Percentiles rank a stretch among this genome's conserved stretches.
Conservation (phyloP, 2,113 vertebrate species). For the Pogonocichla stellata region DNA sequence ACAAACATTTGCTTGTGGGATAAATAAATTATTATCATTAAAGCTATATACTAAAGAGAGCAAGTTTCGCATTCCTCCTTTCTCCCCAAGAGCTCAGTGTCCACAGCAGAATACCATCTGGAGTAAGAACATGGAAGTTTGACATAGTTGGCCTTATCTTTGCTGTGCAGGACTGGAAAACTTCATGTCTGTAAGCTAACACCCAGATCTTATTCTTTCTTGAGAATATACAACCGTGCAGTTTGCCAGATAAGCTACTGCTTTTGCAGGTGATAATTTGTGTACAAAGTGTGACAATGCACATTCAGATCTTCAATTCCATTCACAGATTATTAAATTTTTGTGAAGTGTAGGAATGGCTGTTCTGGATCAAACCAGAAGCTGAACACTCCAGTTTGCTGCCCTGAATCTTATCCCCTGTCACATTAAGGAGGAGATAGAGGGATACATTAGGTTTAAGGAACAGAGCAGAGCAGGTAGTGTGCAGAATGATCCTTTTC, state of each 20-base stretch:
- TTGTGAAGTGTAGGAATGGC: neutral
- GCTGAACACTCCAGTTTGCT: neutral
- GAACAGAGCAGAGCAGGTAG: neutral
- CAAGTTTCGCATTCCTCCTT: neutral
- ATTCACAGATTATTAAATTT: conserved; percentile 4
- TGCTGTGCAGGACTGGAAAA: conserved; percentile 18
- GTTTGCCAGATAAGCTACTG: conserved; percentile 32
- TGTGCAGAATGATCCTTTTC: neutral
- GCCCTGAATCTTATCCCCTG: neutral
- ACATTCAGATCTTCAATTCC: neutral
- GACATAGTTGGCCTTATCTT: conserved; percentile 34
- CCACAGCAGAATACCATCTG: neutral
- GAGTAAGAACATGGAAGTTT: conserved; percentile 20
- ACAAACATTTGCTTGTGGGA: neutral
- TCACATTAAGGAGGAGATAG: neutral
- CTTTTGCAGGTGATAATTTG: conserved; percentile 36
- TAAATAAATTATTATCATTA: neutral
- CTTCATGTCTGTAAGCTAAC: conserved; percentile 42
- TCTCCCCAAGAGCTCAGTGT: neutral
- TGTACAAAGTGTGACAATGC: neutral
- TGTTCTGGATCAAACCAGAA: neutral
- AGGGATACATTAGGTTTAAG: neutral
- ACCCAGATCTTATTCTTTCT: conserved; percentile 45
- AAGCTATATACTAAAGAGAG: neutral
- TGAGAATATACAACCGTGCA: neutral